Conservation (phyloP, 2,113 vertebrate species). For the Cromileptes altivelis region DNA sequence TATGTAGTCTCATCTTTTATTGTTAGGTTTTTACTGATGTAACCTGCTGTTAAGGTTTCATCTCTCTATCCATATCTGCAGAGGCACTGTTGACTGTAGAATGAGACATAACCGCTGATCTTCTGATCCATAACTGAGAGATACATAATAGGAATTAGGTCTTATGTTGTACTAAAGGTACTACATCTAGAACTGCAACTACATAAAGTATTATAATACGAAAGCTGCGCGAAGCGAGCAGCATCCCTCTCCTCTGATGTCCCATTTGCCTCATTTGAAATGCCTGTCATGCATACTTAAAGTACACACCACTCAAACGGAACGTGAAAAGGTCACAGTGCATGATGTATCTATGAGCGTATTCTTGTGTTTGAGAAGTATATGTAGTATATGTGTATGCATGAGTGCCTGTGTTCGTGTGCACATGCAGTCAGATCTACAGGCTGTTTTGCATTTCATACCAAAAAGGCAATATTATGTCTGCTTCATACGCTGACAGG, state of each 20-base stretch:
- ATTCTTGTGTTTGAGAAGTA: slow-evolving; percentile 5
- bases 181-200: neutral
- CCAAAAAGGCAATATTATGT: neutral
- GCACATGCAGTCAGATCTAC: neutral
- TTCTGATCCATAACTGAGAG: neutral
- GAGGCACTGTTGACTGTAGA: neutral
- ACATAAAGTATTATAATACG: neutral
- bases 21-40: slow-evolving; percentile 1
- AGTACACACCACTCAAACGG: slow-evolving; percentile 33
- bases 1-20: neutral
- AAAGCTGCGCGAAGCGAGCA: neutral
- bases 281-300: slow-evolving; percentile 52
- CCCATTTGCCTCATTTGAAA: slow-evolving; percentile 50
- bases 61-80: neutral
- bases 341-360: slow-evolving; percentile 14
- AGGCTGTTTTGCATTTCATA: slow-evolving; percentile 14
- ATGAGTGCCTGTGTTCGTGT: neutral
- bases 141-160: neutral
- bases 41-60: slow-evolving; percentile 9
- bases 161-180: neutral
- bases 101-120: slow-evolving; percentile 13
- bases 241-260: slow-evolving; percentile 13
- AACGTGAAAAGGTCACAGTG: slow-evolving; percentile 59
- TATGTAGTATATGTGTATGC: neutral
- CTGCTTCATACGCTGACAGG: neutral